Percentiles rank a stretch among this genome's conserved stretches.
Conservation (phyloP, 2,113 vertebrate species). For the Pipra filicauda region DNA sequence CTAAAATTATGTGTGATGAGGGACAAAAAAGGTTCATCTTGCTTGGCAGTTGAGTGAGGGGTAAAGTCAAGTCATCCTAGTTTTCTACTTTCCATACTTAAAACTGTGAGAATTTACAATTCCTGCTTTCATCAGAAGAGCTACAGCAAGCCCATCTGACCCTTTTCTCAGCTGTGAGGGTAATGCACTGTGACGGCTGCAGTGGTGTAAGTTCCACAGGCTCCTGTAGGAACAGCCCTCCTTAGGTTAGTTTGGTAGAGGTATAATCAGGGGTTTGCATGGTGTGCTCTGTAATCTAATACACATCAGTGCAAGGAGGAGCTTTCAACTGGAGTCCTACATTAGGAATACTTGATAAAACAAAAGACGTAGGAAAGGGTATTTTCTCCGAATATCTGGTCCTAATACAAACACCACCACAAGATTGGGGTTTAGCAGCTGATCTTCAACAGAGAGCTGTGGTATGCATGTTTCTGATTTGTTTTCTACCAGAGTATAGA, state of each 20-base stretch:
- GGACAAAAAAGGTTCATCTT: neutral
- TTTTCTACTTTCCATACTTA: neutral
- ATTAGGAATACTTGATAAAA: neutral
- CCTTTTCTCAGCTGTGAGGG: neutral
- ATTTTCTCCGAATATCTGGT: neutral
- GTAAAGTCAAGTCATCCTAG: neutral
- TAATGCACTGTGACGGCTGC: neutral
- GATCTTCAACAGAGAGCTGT: neutral
- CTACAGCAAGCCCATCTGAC: neutral
- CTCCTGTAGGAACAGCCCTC: neutral
- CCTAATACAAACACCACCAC: neutral
- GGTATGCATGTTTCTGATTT: neutral
- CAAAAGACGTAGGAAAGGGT: neutral
- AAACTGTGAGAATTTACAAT: neutral
- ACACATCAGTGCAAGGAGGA: neutral
- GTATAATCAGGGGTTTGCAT: neutral
- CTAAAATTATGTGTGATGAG: neutral
- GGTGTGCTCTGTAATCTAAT: neutral
- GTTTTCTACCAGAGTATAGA: neutral
- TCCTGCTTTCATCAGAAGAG: neutral
- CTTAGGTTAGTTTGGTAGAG: neutral
- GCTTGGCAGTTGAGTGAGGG: neutral
- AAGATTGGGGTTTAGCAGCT: neutral
- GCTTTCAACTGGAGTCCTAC: neutral
- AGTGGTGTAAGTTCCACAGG: neutral